phyloP scores from a whole-genome alignment of 1,140 invertebrate species.

The Drosophila lini region DNA sequence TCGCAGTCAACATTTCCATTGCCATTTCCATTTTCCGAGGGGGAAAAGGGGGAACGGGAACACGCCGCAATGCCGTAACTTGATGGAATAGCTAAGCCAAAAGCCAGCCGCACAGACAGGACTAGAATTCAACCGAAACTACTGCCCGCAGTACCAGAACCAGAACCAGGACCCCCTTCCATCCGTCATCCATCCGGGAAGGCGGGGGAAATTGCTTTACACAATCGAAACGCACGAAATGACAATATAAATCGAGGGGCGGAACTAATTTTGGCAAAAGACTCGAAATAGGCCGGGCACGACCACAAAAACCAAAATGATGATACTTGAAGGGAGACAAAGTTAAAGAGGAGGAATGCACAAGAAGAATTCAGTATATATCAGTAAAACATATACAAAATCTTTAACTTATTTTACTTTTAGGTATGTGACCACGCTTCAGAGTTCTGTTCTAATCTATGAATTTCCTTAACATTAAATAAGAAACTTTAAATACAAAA shows the following conservation, averaged over 20 bases:
- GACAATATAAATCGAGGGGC: constrained; percentile 83
- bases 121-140: constrained; percentile 33
- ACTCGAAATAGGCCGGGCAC: constrained; percentile 74
- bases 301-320: constrained; percentile 72
- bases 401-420: background rate
- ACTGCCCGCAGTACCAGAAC: constrained; percentile 6
- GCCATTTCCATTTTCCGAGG: constrained; percentile 33
- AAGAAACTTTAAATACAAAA: background rate
- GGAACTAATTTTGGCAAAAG: constrained; percentile 82
- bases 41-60: constrained; percentile 4
- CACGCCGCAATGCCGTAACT: constrained; percentile 78
- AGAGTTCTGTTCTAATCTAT: background rate
- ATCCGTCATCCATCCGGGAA: constrained; percentile 10
- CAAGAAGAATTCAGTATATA: background rate
- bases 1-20: constrained; percentile 55
- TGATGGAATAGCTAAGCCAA: constrained; percentile 68
- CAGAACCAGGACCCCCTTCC: constrained; percentile 3
- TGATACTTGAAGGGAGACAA: constrained; percentile 53
- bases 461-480: background rate
- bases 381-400: background rate
- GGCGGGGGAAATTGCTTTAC: constrained; percentile 72
- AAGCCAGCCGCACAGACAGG: constrained; percentile 8
- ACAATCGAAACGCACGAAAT: constrained; percentile 82
- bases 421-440: background rate
- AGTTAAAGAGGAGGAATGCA: constrained; percentile 7